Evolutionary conservation across 2,888 invertebrate genomes (phyloP).

Genomic region (Druceiella hillmani): DNA sequence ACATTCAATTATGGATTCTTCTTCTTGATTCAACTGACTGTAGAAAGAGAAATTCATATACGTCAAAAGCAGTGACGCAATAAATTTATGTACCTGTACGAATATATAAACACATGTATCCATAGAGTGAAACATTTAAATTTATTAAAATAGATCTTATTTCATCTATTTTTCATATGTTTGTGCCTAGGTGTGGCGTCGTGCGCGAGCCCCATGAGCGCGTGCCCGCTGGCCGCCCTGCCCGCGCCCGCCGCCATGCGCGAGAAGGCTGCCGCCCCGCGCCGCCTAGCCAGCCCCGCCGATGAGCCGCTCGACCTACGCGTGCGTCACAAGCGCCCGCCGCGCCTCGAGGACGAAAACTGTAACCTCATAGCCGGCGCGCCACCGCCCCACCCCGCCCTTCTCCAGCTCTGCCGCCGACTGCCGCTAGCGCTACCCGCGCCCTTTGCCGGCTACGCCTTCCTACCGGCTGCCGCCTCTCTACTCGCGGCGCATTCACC

Average conservation of each 20-base stretch:
- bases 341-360: conserved; percentile 76
- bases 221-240: conserved; percentile 65
- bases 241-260: conserved; percentile 64
- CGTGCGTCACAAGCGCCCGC: conserved; percentile 73
- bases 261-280: conserved; percentile 51
- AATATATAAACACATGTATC: too few relatives aligned
- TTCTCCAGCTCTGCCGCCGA: conserved; percentile 44
- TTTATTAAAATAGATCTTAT: too few relatives aligned
- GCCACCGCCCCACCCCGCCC: conserved; percentile 43
- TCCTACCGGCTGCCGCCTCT: conserved; percentile 46
- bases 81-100: too few relatives aligned
- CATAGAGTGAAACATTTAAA: too few relatives aligned
- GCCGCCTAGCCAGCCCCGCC: conserved; percentile 38
- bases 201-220: conserved; percentile 64
- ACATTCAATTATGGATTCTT: too few relatives aligned
- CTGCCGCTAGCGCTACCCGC: conserved; percentile 45
- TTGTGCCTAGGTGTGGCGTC: conserved; percentile 47
- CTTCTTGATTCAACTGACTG: too few relatives aligned
- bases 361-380: conserved; percentile 70
- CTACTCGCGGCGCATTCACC: conserved; percentile 41
- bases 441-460: conserved; percentile 47
- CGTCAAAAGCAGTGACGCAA: too few relatives aligned
- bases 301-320: conserved; percentile 87
- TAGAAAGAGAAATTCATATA: too few relatives aligned
- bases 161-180: too few relatives aligned